These are phyloP conservation scores for Oryzias javanicus DNA, from an alignment of 2,113 vertebrate genomes.

Conservation along the genomic window DNA sequence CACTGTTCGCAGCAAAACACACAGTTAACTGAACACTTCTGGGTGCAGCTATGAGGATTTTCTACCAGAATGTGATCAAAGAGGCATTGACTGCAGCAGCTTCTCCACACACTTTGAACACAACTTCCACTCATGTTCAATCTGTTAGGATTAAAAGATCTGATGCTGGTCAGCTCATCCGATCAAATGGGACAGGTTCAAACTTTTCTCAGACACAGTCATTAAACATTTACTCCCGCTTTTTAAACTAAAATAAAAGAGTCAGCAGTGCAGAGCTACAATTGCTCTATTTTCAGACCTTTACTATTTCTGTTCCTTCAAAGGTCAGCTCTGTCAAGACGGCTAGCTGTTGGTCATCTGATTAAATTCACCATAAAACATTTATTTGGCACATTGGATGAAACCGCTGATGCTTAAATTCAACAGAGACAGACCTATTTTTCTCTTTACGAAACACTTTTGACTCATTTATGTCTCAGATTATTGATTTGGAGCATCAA, in stretches of 20 bases:
- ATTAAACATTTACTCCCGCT: no score
- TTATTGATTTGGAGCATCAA: no score
- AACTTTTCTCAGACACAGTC: no score
- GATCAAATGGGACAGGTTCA: no score
- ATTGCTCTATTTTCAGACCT: slow-evolving; percentile 3
- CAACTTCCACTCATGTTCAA: neutral
- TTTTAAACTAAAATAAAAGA: neutral
- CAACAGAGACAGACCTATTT: neutral
- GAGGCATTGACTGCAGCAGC: neutral
- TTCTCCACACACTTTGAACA: neutral
- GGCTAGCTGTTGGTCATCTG: neutral
- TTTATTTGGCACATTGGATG: neutral
- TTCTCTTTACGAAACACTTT: neutral
- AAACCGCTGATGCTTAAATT: neutral
- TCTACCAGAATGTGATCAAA: neutral
- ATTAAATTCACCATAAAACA: neutral
- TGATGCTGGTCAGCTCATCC: no score
- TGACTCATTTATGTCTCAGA: neutral
- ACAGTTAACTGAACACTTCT: neutral
- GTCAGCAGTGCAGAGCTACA: neutral
- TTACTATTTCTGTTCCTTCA: neutral
- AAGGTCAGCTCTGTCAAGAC: slow-evolving; percentile 13
- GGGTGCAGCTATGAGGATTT: neutral
- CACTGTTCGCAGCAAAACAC: slow-evolving; percentile 6
- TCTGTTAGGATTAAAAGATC: neutral